Conservation (phyloP, 2,113 vertebrate genomes). For the Strigops habroptila region DNA sequence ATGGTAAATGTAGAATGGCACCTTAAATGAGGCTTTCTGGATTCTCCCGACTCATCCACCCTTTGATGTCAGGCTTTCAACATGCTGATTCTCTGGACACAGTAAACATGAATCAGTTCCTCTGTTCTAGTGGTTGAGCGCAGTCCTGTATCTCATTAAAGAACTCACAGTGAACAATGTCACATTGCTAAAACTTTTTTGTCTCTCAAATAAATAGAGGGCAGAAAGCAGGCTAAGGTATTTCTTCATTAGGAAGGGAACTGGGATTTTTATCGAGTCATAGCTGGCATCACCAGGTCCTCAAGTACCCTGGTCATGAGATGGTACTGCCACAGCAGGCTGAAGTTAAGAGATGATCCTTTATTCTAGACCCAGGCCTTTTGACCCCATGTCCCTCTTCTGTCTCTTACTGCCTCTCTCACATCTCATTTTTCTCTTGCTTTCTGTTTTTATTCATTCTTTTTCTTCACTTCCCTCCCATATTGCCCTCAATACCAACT, state of each 20-base stretch:
- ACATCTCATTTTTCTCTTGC: neutral
- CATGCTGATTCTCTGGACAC: neutral
- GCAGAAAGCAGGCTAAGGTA: neutral
- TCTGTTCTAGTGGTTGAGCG: neutral
- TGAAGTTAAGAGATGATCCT: neutral
- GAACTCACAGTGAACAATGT: neutral
- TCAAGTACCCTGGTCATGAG: neutral
- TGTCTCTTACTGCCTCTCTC: neutral
- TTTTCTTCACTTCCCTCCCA: neutral
- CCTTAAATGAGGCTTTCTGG: neutral
- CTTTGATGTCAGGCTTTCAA: constrained; percentile 1
- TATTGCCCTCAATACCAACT: neutral
- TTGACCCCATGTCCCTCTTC: neutral
- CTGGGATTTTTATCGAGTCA: neutral
- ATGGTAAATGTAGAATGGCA: neutral
- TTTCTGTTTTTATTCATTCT: neutral
- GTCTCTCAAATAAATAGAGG: neutral
- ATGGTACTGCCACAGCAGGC: neutral
- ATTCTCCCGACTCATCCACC: neutral
- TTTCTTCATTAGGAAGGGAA: neutral
- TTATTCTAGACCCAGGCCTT: neutral
- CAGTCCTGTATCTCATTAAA: neutral
- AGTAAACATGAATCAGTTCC: neutral
- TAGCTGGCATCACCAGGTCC: neutral
- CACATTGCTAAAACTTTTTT: neutral